Conservation (phyloP, 2,797 vertebrate species). For the Poeciliopsis gracilis region DNA sequence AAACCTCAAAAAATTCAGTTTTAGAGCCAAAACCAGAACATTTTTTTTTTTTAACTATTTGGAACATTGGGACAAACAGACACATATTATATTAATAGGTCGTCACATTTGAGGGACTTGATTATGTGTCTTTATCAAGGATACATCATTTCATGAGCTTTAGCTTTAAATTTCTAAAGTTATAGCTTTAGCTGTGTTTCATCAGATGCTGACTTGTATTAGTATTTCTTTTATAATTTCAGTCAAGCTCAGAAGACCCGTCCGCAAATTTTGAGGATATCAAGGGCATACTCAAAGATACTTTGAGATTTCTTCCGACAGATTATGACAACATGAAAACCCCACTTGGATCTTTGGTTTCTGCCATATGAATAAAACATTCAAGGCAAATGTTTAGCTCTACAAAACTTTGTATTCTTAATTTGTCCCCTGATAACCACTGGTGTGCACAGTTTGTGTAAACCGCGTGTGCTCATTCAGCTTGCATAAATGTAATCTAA, state of each 20-base stretch:
- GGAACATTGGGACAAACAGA: conserved; percentile 5
- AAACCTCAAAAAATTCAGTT: neutral
- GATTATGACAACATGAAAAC: conserved; percentile 55
- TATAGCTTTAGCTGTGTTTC: conserved; percentile 7
- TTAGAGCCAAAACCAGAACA: neutral
- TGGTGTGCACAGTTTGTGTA: conserved; percentile 28
- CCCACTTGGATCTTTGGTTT: conserved; percentile 33
- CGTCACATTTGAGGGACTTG: neutral
- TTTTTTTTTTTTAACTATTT: neutral
- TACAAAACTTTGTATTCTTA: conserved; percentile 40
- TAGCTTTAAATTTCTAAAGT: conserved; percentile 5
- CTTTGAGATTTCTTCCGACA: conserved; percentile 43
- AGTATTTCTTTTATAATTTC: conserved; percentile 41
- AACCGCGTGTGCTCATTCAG: conserved; percentile 30
- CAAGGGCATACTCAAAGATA: conserved; percentile 24
- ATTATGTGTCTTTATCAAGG: neutral
- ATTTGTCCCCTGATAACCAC: conserved; percentile 27
- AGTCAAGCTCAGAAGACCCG: conserved; percentile 40
- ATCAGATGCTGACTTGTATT: conserved; percentile 18
- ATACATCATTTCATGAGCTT: neutral
- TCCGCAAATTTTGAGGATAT: conserved; percentile 48
- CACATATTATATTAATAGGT: neutral
- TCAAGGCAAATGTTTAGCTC: conserved; percentile 35
- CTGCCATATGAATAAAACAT: conserved; percentile 42
- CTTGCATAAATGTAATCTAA: conserved; percentile 42